Evolutionary conservation across 2,113 vertebrate species (phyloP).

Genomic region (Ailurus styani): DNA sequence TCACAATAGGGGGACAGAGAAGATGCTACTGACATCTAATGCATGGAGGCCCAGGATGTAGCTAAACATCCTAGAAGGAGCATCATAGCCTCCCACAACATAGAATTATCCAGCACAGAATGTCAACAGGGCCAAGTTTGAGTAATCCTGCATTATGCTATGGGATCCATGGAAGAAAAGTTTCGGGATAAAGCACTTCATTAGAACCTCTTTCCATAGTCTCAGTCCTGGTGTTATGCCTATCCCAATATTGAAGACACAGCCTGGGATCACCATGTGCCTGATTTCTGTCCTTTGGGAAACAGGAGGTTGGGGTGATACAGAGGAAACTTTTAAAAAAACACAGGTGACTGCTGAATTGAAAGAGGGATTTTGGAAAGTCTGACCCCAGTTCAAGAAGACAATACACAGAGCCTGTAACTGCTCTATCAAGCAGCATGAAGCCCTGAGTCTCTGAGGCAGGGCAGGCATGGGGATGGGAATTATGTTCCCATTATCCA

Average conservation of each 20-base stretch:
- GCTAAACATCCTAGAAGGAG: not conserved
- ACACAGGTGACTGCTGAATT: not conserved
- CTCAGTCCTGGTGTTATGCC: not conserved
- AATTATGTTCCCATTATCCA: slow-evolving; percentile 35
- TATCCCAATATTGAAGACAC: not conserved
- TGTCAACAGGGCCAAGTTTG: not conserved
- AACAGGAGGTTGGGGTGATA: not conserved
- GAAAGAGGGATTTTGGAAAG: not conserved
- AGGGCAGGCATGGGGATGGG: not conserved
- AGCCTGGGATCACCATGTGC: not conserved
- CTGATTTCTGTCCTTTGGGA: not conserved
- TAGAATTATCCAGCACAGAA: not conserved
- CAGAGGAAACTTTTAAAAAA: not conserved
- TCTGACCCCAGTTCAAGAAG: not conserved
- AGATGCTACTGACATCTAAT: not conserved
- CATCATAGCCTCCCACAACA: not conserved
- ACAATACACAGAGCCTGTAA: not conserved
- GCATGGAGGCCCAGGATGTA: not conserved
- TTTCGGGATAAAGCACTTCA: not conserved
- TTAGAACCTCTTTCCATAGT: not conserved
- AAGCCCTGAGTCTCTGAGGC: not conserved
- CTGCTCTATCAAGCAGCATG: not conserved
- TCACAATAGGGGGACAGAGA: not conserved
- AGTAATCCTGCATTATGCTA: not conserved
- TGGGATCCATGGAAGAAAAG: not conserved